Conservation (phyloP, 92 coral and sea anemone species). For the Actinostola sp. region DNA sequence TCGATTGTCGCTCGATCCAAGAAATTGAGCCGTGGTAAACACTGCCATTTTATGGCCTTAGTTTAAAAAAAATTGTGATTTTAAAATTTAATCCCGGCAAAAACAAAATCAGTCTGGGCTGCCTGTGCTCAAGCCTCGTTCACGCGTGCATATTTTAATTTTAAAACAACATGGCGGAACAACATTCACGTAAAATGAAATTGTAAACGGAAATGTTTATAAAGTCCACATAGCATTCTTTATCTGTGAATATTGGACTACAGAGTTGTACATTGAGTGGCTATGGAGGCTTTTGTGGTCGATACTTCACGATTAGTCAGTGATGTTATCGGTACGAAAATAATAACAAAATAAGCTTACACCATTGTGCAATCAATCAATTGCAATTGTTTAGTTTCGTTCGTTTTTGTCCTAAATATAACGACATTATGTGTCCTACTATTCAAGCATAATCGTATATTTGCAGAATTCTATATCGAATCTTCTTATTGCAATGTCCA, state of each 20-base stretch:
- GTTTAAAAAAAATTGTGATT: no score
- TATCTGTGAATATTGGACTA: conserved; percentile 4
- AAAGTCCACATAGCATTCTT: neutral
- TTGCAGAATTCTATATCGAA: no score
- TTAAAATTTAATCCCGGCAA: no score
- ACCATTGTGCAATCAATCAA: neutral
- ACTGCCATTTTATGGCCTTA: no score
- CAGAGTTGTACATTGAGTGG: neutral
- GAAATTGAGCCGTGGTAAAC: no score
- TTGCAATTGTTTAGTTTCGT: neutral
- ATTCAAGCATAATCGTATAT: no score
- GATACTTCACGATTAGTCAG: conserved; percentile 82
- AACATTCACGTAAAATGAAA: neutral
- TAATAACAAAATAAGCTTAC: neutral
- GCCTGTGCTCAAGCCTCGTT: neutral
- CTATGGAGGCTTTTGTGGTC: conserved; percentile 86
- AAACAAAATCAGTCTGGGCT: neutral
- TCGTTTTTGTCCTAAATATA: neutral
- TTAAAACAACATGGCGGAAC: conserved; percentile 2
- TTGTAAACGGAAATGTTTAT: neutral
- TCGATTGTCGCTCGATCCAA: no score
- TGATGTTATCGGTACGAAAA: conserved; percentile 80
- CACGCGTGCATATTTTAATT: neutral
- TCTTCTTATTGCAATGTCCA: no score
- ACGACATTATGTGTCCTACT: neutral